These are phyloP conservation scores for Pogona vitticeps DNA, from an alignment of 2,113 vertebrate genomes.

Conservation along the genomic window DNA sequence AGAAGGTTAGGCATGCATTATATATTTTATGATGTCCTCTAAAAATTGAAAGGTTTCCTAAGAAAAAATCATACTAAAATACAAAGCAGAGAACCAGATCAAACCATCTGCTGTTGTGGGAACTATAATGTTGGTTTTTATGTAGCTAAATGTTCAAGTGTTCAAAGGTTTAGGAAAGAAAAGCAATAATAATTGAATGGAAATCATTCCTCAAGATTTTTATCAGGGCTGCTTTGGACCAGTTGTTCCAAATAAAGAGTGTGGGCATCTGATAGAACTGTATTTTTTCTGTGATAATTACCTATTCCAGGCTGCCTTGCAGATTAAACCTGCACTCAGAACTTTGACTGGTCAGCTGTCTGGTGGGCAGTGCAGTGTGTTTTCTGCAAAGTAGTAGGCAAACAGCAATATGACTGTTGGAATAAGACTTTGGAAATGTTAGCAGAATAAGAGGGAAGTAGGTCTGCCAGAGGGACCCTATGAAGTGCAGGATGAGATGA, in stretches of 20 bases:
- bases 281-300: too few species aligned
- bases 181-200: background rate
- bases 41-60: background rate
- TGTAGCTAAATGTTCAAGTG: background rate
- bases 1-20: background rate
- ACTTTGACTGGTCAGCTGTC: background rate
- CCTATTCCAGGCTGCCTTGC: background rate
- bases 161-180: background rate
- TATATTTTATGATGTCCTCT: background rate
- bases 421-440: background rate
- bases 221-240: background rate
- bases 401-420: background rate
- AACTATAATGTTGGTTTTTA: background rate
- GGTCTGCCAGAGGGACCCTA: background rate
- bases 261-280: too few species aligned
- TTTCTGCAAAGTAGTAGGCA: background rate
- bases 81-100: background rate
- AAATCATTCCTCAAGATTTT: background rate
- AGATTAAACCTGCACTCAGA: background rate
- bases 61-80: background rate
- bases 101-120: background rate
- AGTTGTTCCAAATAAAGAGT: background rate
- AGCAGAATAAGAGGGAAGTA: background rate
- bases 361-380: background rate
- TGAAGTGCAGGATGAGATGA: background rate